phyloP scores from a whole-genome alignment of 1,140 invertebrate species.

The Sycophaga agraensis region DNA sequence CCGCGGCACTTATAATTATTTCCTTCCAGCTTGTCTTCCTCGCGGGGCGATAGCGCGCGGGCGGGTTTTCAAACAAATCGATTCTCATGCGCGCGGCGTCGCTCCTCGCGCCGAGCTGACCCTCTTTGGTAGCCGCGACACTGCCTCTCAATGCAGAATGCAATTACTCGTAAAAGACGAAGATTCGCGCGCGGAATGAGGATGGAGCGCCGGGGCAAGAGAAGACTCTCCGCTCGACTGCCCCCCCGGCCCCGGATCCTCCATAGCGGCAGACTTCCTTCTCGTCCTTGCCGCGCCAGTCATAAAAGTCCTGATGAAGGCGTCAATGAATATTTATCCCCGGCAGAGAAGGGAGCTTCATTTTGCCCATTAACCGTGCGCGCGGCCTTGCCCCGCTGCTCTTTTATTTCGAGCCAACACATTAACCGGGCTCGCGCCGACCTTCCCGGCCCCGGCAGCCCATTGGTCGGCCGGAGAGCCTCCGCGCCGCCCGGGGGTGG shows the following conservation, averaged over 20 bases:
- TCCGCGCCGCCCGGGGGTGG: too few species aligned
- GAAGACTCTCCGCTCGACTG: neutral
- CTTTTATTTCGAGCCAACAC: slow-evolving; percentile 41
- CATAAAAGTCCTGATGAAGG: slow-evolving; percentile 54
- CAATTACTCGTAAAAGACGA: slow-evolving; percentile 20
- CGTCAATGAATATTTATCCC: slow-evolving; percentile 57
- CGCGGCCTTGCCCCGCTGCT: slow-evolving; percentile 36
- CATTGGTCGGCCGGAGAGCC: too few species aligned
- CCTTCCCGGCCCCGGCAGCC: too few species aligned
- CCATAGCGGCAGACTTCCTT: neutral
- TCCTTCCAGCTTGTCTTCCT: too few species aligned
- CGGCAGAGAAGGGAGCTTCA: slow-evolving; percentile 32
- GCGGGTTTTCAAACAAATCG: too few species aligned
- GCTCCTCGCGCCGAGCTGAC: too few species aligned
- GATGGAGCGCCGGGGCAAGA: too few species aligned
- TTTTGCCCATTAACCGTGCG: slow-evolving; percentile 28
- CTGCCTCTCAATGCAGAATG: slow-evolving; percentile 17
- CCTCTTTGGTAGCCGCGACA: neutral
- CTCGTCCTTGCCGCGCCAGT: slow-evolving; percentile 13
- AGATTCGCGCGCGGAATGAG: neutral
- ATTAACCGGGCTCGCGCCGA: slow-evolving; percentile 31
- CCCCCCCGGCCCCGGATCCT: neutral
- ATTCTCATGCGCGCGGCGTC: too few species aligned
- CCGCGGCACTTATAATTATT: too few species aligned
- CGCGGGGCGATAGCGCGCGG: too few species aligned